Conservation (phyloP, 30 jellyfish, hydroid and myxozoan genomes). For the Turritopsis rubra region DNA sequence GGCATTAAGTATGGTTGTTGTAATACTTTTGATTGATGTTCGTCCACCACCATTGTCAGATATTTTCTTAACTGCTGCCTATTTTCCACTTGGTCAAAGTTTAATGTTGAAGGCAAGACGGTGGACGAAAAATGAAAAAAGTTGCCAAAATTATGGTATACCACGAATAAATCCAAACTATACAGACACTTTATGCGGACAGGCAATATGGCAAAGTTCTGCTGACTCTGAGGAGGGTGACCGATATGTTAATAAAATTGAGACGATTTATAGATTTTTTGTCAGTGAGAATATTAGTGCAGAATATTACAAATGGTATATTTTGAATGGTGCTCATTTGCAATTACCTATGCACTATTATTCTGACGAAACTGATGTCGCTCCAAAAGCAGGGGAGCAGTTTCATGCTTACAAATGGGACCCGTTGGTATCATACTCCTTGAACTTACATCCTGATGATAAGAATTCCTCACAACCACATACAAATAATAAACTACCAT, state of each 20-base stretch:
- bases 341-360: constrained; percentile 72
- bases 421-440: constrained; percentile 37
- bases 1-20: constrained; percentile 97
- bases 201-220: constrained; percentile 98
- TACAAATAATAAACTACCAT: constrained; percentile 15
- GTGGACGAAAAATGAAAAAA: constrained; percentile 90
- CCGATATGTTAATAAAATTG: constrained; percentile 91
- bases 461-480: constrained; percentile 31
- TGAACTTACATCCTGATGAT: constrained; percentile 30
- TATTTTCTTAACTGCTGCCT: constrained; percentile 85
- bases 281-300: constrained; percentile 63
- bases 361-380: constrained; percentile 68
- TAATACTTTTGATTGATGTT: constrained; percentile 86
- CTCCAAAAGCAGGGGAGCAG: constrained; percentile 93
- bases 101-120: constrained; percentile 89
- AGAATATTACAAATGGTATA: constrained; percentile 58
- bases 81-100: constrained; percentile 97
- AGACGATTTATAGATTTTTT: constrained; percentile 85
- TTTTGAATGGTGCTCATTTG: constrained; percentile 67
- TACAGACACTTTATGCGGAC: constrained; percentile 95
- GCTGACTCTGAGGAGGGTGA: constrained; percentile 98
- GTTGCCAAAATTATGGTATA: constrained; percentile 81
- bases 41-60: constrained; percentile 99
- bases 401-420: constrained; percentile 91
- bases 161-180: constrained; percentile 71